A percentile compares a stretch with the other conserved stretches of the same genome.
Conservation (phyloP, 2,888 invertebrate species). For the Parascotia fuliginaria region DNA sequence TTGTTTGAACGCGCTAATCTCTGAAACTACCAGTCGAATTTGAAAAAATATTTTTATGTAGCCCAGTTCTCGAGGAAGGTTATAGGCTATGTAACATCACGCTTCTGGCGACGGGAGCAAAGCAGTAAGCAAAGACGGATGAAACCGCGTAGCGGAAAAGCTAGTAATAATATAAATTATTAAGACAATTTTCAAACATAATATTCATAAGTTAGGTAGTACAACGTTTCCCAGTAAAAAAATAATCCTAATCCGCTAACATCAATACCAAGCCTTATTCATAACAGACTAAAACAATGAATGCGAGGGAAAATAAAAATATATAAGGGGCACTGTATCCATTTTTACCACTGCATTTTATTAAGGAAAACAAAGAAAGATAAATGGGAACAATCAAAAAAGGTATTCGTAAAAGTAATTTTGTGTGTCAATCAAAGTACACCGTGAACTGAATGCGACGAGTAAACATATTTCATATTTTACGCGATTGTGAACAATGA, state of each 20-base stretch:
- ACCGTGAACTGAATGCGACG: conserved; percentile 10
- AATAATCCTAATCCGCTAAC: conserved; percentile 5
- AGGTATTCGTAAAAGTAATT: conserved; percentile 29
- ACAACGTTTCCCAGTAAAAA: too few species aligned
- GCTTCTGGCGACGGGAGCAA: too few species aligned
- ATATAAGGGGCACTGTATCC: conserved; percentile 18
- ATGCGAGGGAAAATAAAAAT: conserved; percentile 26
- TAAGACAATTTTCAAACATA: too few species aligned
- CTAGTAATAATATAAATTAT: too few species aligned
- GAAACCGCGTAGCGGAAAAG: too few species aligned
- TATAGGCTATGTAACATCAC: too few species aligned
- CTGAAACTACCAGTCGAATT: too few species aligned
- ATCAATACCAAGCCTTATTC: conserved; percentile 1
- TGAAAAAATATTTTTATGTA: too few species aligned
- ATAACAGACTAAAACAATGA: conserved; percentile 7
- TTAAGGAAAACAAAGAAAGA: conserved; percentile 35
- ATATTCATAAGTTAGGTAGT: too few species aligned
- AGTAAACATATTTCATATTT: not conserved
- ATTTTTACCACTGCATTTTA: conserved; percentile 46
- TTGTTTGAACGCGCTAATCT: too few species aligned
- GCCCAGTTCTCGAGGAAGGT: too few species aligned
- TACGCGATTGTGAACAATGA: not conserved
- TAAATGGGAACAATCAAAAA: conserved; percentile 35
- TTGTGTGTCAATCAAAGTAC: conserved; percentile 44
- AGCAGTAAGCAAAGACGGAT: too few species aligned